These are phyloP conservation scores for Pyrrhura leucotis DNA, from an alignment of 2,797 vertebrate species.

Conservation along the genomic window DNA sequence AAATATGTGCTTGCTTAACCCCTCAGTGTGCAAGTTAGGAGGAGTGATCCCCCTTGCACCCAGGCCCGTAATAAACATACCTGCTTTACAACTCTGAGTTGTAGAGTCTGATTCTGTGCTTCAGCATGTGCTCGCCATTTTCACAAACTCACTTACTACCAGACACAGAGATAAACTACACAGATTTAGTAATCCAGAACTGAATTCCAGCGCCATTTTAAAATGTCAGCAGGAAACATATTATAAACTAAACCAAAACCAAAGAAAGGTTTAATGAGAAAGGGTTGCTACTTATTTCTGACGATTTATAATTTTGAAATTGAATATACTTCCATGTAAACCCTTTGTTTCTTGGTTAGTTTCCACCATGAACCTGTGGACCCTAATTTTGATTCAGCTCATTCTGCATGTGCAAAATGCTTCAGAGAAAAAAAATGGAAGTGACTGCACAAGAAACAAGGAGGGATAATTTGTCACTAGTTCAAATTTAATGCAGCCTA, in stretches of 20 bases:
- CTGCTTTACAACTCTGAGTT: no score
- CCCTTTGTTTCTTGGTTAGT: background rate
- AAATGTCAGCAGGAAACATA: background rate
- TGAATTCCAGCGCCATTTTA: background rate
- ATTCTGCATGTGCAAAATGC: background rate
- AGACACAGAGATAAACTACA: background rate
- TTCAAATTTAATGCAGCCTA: background rate
- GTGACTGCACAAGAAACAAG: background rate
- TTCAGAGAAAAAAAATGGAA: background rate
- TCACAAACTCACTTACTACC: background rate
- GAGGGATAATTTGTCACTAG: background rate
- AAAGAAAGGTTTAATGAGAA: background rate
- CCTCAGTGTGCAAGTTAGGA: no score
- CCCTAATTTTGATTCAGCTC: background rate
- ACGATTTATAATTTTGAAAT: background rate
- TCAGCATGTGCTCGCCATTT: fast-evolving
- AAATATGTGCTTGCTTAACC: no score
- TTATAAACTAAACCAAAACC: background rate
- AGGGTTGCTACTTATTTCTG: background rate
- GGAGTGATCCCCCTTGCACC: no score
- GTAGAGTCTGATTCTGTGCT: no score
- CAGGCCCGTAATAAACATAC: no score
- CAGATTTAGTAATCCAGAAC: background rate
- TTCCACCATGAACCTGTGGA: background rate
- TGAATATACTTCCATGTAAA: background rate